Conservation (phyloP, 2,113 vertebrate species). For the Gasterosteus nipponicus region DNA sequence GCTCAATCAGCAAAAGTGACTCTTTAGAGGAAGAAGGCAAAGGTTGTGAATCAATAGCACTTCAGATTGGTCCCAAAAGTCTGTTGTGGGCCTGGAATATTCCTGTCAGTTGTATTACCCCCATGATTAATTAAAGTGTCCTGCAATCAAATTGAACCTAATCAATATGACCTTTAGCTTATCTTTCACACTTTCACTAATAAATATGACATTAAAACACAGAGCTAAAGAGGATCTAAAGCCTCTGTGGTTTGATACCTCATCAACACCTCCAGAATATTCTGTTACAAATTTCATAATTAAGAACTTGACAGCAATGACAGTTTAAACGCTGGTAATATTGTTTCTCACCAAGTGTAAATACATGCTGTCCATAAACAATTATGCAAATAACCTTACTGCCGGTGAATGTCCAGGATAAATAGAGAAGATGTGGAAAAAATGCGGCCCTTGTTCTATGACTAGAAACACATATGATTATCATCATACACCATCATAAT, state of each 20-base stretch:
- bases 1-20: constrained; percentile 20
- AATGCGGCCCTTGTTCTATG: not conserved
- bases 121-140: constrained; percentile 74
- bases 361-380: not conserved
- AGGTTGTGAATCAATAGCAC: constrained; percentile 69
- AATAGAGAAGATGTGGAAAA: not conserved
- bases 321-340: not conserved
- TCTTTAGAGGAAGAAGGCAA: constrained; percentile 51
- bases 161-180: constrained; percentile 52
- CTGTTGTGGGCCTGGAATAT: constrained; percentile 55
- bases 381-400: not conserved
- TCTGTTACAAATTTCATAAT: not conserved
- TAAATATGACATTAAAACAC: constrained; percentile 53
- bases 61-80: constrained; percentile 63
- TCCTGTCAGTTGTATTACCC: constrained; percentile 71
- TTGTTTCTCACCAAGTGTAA: not conserved
- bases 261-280: not conserved
- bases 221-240: not conserved
- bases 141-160: constrained; percentile 58
- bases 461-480: not conserved
- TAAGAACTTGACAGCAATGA: not conserved
- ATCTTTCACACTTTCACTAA: constrained; percentile 46
- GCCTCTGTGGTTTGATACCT: not conserved
- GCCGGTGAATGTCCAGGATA: not conserved
- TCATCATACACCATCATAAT: not conserved